Conservation (phyloP, 2,113 vertebrate genomes). For the Seriola quinqueradiata region DNA sequence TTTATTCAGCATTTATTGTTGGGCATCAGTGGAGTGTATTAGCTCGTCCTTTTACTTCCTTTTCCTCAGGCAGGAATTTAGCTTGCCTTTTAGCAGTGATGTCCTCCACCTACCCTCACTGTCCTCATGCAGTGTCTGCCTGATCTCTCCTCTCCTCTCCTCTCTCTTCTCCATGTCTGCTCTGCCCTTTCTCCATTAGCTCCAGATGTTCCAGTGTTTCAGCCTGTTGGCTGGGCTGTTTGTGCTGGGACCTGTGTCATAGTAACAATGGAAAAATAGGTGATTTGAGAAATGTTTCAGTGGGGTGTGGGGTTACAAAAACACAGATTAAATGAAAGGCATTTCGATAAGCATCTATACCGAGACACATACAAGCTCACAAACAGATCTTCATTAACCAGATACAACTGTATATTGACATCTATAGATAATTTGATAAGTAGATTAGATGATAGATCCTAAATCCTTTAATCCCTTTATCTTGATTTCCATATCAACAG, state of each 20-base stretch:
- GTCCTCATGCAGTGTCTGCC: conserved; percentile 14
- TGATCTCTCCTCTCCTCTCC: conserved; percentile 34
- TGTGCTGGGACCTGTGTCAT: conserved; percentile 67
- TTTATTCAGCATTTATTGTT: conserved; percentile 28
- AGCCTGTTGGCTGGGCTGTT: conserved; percentile 63
- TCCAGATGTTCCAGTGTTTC: conserved; percentile 81
- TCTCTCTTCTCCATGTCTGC: conserved; percentile 44
- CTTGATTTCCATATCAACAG: conserved; percentile 19
- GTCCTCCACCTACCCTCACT: conserved; percentile 49
- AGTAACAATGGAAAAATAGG: conserved; percentile 72
- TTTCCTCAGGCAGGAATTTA: conserved; percentile 4
- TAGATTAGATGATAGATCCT: neutral
- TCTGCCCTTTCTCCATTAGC: conserved; percentile 70
- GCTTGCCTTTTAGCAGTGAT: conserved; percentile 7
- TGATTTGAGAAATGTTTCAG: conserved; percentile 45
- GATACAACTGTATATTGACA: conserved; percentile 1
- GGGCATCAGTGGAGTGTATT: neutral
- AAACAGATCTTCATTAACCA: neutral
- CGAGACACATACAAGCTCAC: conserved; percentile 10
- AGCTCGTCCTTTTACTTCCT: conserved; percentile 5
- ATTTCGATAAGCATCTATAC: conserved; percentile 27
- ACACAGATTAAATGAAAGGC: conserved; percentile 49
- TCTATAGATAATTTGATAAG: conserved; percentile 8
- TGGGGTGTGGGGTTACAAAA: conserved; percentile 40
- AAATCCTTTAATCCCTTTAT: neutral